These are phyloP conservation scores for Clamator glandarius DNA, from an alignment of 2,797 vertebrate species.

Conservation along the genomic window DNA sequence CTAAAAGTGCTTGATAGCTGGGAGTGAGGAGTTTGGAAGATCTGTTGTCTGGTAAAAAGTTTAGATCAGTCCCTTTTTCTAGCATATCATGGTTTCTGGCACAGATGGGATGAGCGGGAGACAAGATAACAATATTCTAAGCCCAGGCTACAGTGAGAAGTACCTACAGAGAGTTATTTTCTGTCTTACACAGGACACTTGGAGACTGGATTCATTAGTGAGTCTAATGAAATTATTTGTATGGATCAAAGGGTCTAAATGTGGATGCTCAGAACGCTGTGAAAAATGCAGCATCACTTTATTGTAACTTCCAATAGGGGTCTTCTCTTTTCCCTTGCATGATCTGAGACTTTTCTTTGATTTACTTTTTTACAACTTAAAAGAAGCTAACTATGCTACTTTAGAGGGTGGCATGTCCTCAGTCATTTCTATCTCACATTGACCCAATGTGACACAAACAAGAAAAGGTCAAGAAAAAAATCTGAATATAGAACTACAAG, in stretches of 20 bases:
- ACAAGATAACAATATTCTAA: background rate
- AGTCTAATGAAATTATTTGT: background rate
- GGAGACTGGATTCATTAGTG: background rate
- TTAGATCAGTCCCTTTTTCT: background rate
- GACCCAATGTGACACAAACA: background rate
- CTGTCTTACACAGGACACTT: background rate
- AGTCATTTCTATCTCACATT: background rate
- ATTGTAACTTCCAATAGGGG: background rate
- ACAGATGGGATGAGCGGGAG: background rate
- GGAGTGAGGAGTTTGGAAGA: background rate
- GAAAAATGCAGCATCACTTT: background rate
- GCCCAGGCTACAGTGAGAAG: fast-evolving
- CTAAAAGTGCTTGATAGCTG: background rate
- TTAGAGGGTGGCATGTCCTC: background rate
- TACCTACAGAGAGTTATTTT: background rate
- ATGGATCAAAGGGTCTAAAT: background rate
- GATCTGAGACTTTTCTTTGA: background rate
- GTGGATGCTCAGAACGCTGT: background rate
- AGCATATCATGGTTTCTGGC: background rate
- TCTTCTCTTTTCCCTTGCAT: background rate
- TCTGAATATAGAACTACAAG: background rate
- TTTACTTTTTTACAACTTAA: background rate
- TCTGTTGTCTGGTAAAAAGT: background rate
- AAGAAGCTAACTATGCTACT: background rate
- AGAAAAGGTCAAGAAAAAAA: conserved; percentile 41